Evolutionary conservation across 1,140 invertebrate genomes (phyloP).

Genomic region (Pseudomyrmex cubaensis): DNA sequence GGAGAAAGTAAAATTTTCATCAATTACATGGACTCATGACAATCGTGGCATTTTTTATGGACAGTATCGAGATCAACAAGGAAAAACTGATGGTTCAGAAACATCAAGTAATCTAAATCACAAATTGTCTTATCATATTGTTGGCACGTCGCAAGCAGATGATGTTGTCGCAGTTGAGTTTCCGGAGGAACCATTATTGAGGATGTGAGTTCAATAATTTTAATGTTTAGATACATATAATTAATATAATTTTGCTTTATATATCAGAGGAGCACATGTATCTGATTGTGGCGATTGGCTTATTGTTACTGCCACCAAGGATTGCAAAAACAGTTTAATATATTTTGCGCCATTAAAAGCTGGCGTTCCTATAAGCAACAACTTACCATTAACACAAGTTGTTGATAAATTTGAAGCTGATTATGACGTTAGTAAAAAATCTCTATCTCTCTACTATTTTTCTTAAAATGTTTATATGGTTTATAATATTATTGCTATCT

Average conservation of each 20-base stretch:
- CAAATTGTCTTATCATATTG: conserved; percentile 96
- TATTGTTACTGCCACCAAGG: conserved; percentile 91
- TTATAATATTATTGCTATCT: conserved; percentile 31
- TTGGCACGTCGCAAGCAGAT: conserved; percentile 94
- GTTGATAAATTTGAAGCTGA: conserved; percentile 97
- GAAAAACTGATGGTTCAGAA: conserved; percentile 95
- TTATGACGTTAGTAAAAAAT: conserved; percentile 91
- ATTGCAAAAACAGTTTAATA: conserved; percentile 95
- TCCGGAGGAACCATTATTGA: conserved; percentile 95
- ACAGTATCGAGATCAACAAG: conserved; percentile 92
- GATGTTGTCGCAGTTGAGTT: conserved; percentile 97
- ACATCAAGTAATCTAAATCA: conserved; percentile 95
- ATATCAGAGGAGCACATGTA: conserved; percentile 90
- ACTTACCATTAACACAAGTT: conserved; percentile 90
- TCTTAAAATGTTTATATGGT: background rate
- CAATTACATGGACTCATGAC: conserved; percentile 97
- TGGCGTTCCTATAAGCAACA: conserved; percentile 87
- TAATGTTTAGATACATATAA: background rate
- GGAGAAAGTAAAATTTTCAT: conserved; percentile 96
- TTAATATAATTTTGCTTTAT: conserved; percentile 53
- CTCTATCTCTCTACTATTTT: conserved; percentile 15
- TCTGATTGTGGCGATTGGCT: conserved; percentile 96
- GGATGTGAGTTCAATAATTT: conserved; percentile 90
- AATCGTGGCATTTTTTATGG: conserved; percentile 98
- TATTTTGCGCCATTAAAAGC: conserved; percentile 92